Evolutionary conservation across 2,113 vertebrate species (phyloP).

Genomic region (Upupa epops): DNA sequence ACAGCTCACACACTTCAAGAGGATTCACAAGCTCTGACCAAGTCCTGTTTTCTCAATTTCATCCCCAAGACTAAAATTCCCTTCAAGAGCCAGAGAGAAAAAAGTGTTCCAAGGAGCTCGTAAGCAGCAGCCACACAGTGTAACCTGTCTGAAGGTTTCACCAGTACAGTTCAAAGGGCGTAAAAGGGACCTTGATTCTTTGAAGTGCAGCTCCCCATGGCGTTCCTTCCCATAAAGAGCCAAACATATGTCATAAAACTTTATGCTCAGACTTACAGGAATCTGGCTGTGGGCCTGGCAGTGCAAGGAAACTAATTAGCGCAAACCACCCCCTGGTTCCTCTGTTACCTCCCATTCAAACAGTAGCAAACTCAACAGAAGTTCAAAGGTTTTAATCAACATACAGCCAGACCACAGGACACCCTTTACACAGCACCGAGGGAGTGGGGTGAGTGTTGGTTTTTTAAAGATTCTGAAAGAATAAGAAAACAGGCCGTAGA

Average conservation of each 20-base stretch:
- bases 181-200: conserved; percentile 10
- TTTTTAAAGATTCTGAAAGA: not conserved
- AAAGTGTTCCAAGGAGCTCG: not conserved
- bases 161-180: conserved; percentile 22
- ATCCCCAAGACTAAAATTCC: not conserved
- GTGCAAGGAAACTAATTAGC: conserved; percentile 69
- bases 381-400: conserved; percentile 46
- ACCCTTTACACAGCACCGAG: conserved; percentile 5
- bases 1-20: not conserved
- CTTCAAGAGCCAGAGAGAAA: not conserved
- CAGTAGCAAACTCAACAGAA: conserved; percentile 48
- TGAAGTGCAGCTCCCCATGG: conserved; percentile 23
- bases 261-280: conserved; percentile 43
- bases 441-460: not conserved
- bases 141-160: conserved; percentile 28
- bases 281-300: conserved; percentile 48
- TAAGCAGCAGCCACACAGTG: not conserved
- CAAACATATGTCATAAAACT: conserved; percentile 50
- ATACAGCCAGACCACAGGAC: conserved; percentile 46
- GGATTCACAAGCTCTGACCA: not conserved
- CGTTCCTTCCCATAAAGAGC: conserved; percentile 52
- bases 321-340: not conserved
- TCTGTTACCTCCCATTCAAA: conserved; percentile 55
- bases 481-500: not conserved
- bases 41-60: not conserved